Percentiles rank a stretch among this genome's conserved stretches.
These are phyloP conservation scores for Meiosimyza decipiens DNA, from an alignment of 2,888 invertebrate genomes.

Conservation along the genomic window DNA sequence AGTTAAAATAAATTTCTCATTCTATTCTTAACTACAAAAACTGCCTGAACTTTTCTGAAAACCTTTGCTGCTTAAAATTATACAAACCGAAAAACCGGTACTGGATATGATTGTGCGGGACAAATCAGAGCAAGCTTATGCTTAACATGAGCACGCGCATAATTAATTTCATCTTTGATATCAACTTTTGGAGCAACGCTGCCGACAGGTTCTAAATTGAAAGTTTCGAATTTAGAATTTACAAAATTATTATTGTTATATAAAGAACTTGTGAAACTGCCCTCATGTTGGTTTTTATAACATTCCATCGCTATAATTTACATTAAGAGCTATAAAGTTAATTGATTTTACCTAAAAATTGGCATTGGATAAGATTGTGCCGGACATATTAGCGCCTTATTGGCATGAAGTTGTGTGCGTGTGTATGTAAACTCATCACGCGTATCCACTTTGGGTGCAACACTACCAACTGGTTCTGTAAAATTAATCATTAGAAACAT, in stretches of 20 bases:
- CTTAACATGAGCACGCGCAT: conserved; percentile 67
- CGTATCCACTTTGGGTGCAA: conserved; percentile 76
- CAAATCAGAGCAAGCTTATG: conserved; percentile 75
- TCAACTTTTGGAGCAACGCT: conserved; percentile 75
- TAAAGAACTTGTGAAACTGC: neutral
- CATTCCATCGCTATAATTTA: neutral
- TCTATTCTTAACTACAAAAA: too few species aligned
- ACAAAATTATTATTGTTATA: neutral
- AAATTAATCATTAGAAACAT: neutral
- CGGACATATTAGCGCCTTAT: conserved; percentile 76
- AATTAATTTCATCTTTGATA: conserved; percentile 73
- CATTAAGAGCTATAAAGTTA: too few species aligned
- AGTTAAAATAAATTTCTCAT: neutral
- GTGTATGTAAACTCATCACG: conserved; percentile 69
- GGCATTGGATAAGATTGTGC: conserved; percentile 69
- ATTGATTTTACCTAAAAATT: conserved; percentile 59
- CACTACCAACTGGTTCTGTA: conserved; percentile 70
- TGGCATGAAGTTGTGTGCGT: conserved; percentile 54
- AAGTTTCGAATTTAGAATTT: neutral
- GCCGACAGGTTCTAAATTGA: conserved; percentile 68
- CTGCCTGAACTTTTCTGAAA: conserved; percentile 46
- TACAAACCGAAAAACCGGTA: conserved; percentile 49
- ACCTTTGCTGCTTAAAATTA: neutral
- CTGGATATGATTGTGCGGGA: conserved; percentile 70
- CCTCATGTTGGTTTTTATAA: neutral